phyloP scores from a whole-genome alignment of 2,888 invertebrate genomes.

The Orthosia cruda region DNA sequence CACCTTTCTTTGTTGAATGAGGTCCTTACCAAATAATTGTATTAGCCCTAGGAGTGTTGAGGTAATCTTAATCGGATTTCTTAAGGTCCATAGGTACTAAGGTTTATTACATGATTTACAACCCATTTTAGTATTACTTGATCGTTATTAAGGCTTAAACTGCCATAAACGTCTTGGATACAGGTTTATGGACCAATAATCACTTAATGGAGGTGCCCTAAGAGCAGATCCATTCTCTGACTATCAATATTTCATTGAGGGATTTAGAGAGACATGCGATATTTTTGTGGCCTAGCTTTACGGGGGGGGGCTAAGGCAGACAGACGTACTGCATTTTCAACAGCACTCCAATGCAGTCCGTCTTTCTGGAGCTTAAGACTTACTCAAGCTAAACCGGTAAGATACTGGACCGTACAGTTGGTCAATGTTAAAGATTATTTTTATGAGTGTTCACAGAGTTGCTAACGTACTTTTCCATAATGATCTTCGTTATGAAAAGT shows the following conservation, averaged over 20 bases:
- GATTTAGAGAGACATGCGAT: slow-evolving; percentile 29
- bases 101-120: slow-evolving; percentile 33
- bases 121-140: slow-evolving; percentile 42
- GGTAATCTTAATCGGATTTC: slow-evolving; percentile 2
- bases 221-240: slow-evolving; percentile 17
- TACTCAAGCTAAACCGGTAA: background rate
- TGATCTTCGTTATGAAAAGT: too few species aligned
- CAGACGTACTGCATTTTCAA: too few species aligned
- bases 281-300: background rate
- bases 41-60: background rate
- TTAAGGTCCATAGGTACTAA: background rate
- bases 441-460: background rate
- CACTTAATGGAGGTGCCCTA: slow-evolving; percentile 53
- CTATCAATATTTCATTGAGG: slow-evolving; percentile 53
- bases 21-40: background rate
- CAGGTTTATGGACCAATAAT: slow-evolving; percentile 67
- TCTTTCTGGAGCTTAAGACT: too few species aligned
- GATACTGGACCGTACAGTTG: background rate
- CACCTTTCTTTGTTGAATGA: background rate
- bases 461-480: too few species aligned
- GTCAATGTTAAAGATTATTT: background rate
- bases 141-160: slow-evolving; percentile 30
- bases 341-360: too few species aligned
- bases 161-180: slow-evolving; percentile 38
- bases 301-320: too few species aligned